Base-by-base conservation (phyloP, 2,888 invertebrate species). In the Phorcus lineatus region DNA sequence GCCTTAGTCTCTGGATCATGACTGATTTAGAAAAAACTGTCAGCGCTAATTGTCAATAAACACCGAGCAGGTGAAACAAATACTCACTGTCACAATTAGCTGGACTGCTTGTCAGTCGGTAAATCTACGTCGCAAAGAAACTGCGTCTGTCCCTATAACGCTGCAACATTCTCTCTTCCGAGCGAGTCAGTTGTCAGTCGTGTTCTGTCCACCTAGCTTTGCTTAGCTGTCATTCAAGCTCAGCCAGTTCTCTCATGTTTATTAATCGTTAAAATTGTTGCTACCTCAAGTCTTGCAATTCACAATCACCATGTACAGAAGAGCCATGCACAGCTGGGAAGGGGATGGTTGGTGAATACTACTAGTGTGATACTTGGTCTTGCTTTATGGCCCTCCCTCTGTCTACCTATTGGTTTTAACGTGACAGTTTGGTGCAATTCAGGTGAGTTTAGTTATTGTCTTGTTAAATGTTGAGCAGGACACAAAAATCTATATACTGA, bases 251-350 rank as follows among this genome's bases (percentile, higher is more conserved):
- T 28, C 28, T 62, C 62, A 28, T 62, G 62, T 62, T 62, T 62
- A 62, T 62, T 62, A 62, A 62, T 62, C 62, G 28, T 62, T 62
- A 62, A 62, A 62, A 62, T 62, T 28, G 62, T 28, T 62, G 28
- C 16, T 62, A 62, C 28, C 62, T 4, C 62, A 11, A 62, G 62
- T 28, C 28, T 2, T 24, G 28, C 28, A 22, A 28, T 4, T 24
- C 16, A 4, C n/a, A 4, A 28, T 62, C 17, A 62, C 62, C 24
- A 28, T 28, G 24, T 28, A 24, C 24, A 62, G 24, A 11, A 28
- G 62, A 28, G 13, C 22, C 13, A 2, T 22, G 28, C 16, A 62
- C 62, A 62, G 62, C 62, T 62, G 62, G 62, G 28, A 11, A 28
- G 28, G 4, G 24, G 24, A 28, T 28, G 62, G 62, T 62, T 62